Base-by-base conservation (phyloP, 2,888 invertebrate genomes). In the Lepidocyrtoides sp. region DNA sequence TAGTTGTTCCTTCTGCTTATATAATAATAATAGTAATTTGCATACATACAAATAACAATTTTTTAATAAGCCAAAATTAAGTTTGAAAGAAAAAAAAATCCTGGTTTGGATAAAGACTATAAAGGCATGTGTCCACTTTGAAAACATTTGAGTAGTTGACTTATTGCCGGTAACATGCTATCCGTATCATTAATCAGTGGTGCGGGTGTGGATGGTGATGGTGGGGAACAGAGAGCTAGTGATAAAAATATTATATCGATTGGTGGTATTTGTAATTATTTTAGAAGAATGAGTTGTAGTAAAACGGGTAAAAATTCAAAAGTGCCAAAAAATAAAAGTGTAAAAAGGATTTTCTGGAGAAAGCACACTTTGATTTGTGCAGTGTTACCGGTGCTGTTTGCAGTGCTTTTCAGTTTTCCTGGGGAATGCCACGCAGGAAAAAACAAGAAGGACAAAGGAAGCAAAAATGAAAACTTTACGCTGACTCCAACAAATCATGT, bases 401-500 rank as follows among this genome's bases (percentile, higher is more conserved):
- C 44, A 44, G 75, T 87, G 14, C 12, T 77, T n/a, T 69, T 29
- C 54, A 7, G 66, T 44, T 29, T 72, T 66, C 32, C 75, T 7
- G 63, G 14, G 20, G 32, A 17, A 20, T 51, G 69, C 23, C 7
- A 54, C 8, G 63, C 36, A 7, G 84, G 48, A 48, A 79, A 29
- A 48, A 14, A 12, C n/a, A 36, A 51, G 48, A 77, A 75, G 26
- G 57, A 57, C n/a, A 79, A 14, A 0, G 69, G 63, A 0, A 60
- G 26, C 7, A 57, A 57, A 72, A 36, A 41, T 41, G 90, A 63
- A 54, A 85, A 83, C 36, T 85, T 90, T 41, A 26, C 90, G 8
- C 85, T 79, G 10, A 90, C 79, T 41, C 90, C 90, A 23, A 90
- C 79, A 3, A 90, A 90, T 44, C 84, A 90, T 44, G 90, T 90